Base-by-base conservation (phyloP, 2,113 vertebrate species). In the Petroica traversi region DNA sequence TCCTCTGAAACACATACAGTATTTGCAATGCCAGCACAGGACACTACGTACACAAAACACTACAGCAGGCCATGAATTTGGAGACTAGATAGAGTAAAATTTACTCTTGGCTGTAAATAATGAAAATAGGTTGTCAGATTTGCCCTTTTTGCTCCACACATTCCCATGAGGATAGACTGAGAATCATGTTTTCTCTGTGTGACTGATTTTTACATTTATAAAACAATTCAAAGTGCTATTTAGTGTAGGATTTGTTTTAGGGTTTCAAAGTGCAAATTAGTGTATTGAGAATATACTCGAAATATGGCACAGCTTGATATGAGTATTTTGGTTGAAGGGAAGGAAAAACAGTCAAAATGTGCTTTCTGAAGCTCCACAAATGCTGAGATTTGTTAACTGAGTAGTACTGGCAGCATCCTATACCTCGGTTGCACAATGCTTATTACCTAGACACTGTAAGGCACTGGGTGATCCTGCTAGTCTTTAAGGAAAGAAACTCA, bases 341-440 rank as follows among this genome's bases (percentile, higher is more conserved):
- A 73, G 72, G n/a, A 88, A 75, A 85, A 94, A 22, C 78, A 93
- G 93, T 96, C 67, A 90, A 80, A 93, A 87, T 31, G 33, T 76
- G 69, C 74, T 85, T 87, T 78, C 49, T 88, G 68, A 88, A 91
- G 72, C 78, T 90, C 85, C 54, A 41, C 49, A 79, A 69, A 59
- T 58, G 71, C 66, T 3, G 7, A 76, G 49, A 66, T 86, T 29
- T 1, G 24, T 89, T 82, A 89, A 79, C 45, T 80, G 81, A 57
- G 69, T 43, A 38, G 41, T 77, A 63, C 8, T 68, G 71, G 80
- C 75, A 83, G 93, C 64, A 95, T 92, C 89, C 80, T 94, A 81
- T 77, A 40, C 95, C 96, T 95, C 64, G 66, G 94, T 96, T 97
- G 97, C 97, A 95, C 68, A 97, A 96, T 95, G 95, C 97, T 97